These are phyloP conservation scores for Leucophenga maculata DNA, from an alignment of 2,888 invertebrate genomes.

Conservation along the genomic window DNA sequence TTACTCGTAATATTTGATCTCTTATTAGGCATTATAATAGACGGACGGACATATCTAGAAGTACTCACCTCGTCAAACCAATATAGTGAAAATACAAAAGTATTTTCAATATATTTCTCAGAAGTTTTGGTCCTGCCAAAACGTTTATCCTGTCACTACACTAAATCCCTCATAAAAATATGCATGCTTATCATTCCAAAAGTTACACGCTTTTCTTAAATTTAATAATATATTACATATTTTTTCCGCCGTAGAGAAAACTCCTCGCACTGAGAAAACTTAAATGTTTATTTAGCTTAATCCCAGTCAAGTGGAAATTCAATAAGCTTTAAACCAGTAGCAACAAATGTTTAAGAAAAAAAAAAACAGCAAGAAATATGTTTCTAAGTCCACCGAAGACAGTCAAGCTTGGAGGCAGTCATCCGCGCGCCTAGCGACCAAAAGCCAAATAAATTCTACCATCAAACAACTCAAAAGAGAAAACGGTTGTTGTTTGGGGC, in stretches of 20 bases:
- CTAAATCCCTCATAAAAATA: no score
- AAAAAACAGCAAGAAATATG: constrained; percentile 7
- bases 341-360: constrained; percentile 5
- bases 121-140: no score
- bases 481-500: constrained; percentile 35
- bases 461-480: background rate
- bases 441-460: constrained; percentile 17
- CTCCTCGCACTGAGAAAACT: background rate
- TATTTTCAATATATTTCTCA: no score
- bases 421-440: background rate
- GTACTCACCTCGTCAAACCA: no score
- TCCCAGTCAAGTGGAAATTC: constrained; percentile 29
- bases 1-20: no score
- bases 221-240: constrained; percentile 24
- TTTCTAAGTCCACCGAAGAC: background rate
- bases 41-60: no score
- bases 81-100: no score
- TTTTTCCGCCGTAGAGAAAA: constrained; percentile 15
- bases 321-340: constrained; percentile 20
- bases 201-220: constrained; percentile 10
- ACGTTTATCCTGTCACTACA: no score
- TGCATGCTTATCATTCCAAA: no score
- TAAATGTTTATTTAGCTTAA: background rate
- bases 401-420: no score
- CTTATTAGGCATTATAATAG: no score